These are phyloP conservation scores for Bradypus variegatus DNA, from an alignment of 2,797 vertebrate species.

Conservation along the genomic window DNA sequence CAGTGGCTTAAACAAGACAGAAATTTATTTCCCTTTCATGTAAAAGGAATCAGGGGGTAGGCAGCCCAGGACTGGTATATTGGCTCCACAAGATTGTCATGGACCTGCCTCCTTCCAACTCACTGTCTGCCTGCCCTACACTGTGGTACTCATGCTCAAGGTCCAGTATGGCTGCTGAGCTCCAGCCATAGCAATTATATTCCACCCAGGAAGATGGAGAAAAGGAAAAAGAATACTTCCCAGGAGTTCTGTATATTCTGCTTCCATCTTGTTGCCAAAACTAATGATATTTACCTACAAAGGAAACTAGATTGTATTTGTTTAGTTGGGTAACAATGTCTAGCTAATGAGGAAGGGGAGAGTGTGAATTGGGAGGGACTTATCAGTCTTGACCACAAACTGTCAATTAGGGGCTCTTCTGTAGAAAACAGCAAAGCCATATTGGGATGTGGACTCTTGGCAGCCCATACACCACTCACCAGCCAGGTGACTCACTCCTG, in stretches of 20 bases:
- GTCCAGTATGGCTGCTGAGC: background rate
- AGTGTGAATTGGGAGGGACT: background rate
- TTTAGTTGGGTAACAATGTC: background rate
- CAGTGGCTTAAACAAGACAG: background rate
- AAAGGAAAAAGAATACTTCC: background rate
- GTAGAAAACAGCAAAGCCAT: background rate
- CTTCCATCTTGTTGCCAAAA: background rate
- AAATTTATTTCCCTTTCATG: background rate
- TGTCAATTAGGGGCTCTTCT: background rate
- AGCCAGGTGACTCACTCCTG: background rate
- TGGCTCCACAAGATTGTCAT: background rate
- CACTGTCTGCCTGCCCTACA: background rate
- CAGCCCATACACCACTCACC: background rate
- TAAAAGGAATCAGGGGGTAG: background rate
- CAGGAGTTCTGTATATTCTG: background rate
- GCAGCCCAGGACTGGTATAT: background rate
- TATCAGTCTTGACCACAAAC: too few species aligned
- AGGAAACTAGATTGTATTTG: background rate
- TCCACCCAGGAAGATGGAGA: background rate
- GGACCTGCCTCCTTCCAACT: background rate
- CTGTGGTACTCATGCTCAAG: background rate
- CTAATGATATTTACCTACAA: background rate
- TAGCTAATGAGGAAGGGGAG: background rate
- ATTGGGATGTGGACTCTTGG: accelerated
- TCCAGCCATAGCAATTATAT: background rate